Conservation (phyloP, 2,113 vertebrate species). For the Dendropsophus ebraccatus region DNA sequence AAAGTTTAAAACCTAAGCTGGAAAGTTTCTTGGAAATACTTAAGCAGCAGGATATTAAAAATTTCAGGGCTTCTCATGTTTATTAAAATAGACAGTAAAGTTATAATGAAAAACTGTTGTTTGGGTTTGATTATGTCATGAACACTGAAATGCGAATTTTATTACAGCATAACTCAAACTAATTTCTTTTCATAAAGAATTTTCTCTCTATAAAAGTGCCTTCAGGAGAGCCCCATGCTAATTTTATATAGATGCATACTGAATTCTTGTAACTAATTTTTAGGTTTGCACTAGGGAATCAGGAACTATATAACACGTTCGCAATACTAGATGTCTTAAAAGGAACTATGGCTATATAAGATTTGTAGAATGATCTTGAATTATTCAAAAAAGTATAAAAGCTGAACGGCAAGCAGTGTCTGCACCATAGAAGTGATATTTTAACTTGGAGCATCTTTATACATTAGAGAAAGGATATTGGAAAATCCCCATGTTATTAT, state of each 20-base stretch:
- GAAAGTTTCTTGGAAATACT: slow-evolving; percentile 79
- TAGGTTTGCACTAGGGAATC: not conserved
- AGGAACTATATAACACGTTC: not conserved
- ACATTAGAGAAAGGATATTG: not conserved
- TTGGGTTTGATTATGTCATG: slow-evolving; percentile 66
- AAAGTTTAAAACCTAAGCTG: slow-evolving; percentile 76
- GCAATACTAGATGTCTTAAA: not conserved
- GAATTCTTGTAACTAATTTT: not conserved
- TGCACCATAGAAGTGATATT: not conserved
- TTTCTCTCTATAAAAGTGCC: slow-evolving; percentile 70
- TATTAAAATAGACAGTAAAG: slow-evolving; percentile 78
- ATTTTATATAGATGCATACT: slow-evolving; percentile 24
- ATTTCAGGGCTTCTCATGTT: slow-evolving; percentile 78
- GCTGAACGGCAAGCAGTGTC: not conserved
- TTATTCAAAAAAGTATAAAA: not conserved
- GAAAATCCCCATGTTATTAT: not conserved
- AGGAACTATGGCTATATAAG: not conserved
- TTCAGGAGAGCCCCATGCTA: slow-evolving; percentile 57
- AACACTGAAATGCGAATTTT: slow-evolving; percentile 70
- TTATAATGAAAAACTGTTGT: slow-evolving; percentile 77
- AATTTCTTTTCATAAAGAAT: slow-evolving; percentile 75
- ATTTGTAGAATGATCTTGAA: not conserved
- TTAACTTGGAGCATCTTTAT: not conserved
- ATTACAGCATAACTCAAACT: slow-evolving; percentile 66
- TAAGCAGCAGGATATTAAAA: slow-evolving; percentile 84